Base-by-base conservation (phyloP, 2,888 invertebrate species). In the Patella pellucida region DNA sequence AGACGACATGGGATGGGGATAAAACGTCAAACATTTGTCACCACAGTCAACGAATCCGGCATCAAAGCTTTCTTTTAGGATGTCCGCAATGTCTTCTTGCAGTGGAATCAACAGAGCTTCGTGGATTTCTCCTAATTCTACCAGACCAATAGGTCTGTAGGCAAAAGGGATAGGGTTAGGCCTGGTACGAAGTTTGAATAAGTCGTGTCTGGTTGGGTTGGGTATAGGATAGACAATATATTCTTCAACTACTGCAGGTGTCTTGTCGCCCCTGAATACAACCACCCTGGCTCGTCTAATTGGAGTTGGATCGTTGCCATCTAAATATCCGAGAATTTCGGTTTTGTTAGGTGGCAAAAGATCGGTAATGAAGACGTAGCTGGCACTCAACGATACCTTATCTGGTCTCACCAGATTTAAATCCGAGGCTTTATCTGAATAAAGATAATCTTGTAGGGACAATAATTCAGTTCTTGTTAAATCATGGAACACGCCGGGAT, bases 1-100 rank as follows among this genome's bases (percentile, higher is more conserved):
- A 7, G 82, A 67, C 0, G 84, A 79, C 67, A 83, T 77, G 3
- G 84, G 82, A 3, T 82, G 80, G 11, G 79, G 71, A 27, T 77
- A 76, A n/a, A 79, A 79, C 11, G 72, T 78, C 11, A 86, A 54
- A 75, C 86, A 85, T 23, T 78, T 80, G 12, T 81, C 79, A 1
- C 71, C 78, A 71, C 86, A 86, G 68, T 84, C 76, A 0, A 71
- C 52, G 12, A 86, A 76, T 12, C 77, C 81, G 3, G 83, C 85
- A 3, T 84, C 86, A 73, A 82, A 88, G 73, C 84, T 84, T 69
- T 87, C 87, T 27, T 70, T 73, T 19, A 88, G 69, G 50, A 87
- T 79, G 68, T 78, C 56, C 5, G 83, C 83, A 2, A 83, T 62
- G 31, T 78, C 75, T 27, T 70, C n/a, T 14, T 84, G 77, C 1